Conservation (phyloP, 2,113 vertebrate genomes). For the Balaenoptera acutorostrata region DNA sequence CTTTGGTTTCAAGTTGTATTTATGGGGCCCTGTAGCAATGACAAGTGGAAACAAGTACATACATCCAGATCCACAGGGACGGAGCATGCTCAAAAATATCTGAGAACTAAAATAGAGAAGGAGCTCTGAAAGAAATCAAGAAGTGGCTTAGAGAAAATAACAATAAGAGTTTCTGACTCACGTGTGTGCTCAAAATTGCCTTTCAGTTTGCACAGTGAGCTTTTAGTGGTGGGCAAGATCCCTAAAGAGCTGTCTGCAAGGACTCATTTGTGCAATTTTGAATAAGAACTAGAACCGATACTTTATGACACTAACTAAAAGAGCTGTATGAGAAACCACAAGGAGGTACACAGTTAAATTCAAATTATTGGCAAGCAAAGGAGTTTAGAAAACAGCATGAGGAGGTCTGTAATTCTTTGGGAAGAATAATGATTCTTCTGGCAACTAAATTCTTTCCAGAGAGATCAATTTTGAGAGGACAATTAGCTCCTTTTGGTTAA, state of each 20-base stretch:
- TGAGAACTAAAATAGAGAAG: not conserved
- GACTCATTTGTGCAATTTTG: not conserved
- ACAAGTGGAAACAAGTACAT: not conserved
- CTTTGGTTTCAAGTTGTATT: not conserved
- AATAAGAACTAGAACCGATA: constrained; percentile 34
- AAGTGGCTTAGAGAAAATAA: not conserved
- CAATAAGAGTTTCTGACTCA: not conserved
- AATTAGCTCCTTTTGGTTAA: not conserved
- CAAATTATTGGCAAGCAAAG: constrained; percentile 33
- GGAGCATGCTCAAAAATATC: not conserved
- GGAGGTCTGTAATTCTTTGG: not conserved
- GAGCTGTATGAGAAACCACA: constrained; percentile 44
- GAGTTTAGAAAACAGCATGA: constrained; percentile 39
- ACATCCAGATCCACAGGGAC: not conserved
- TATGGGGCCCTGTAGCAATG: not conserved
- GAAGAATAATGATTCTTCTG: constrained; percentile 18
- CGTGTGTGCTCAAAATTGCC: not conserved
- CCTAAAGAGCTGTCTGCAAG: not conserved
- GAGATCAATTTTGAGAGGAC: constrained; percentile 7
- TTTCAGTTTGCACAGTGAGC: not conserved
- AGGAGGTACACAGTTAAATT: constrained; percentile 7
- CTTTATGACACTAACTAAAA: constrained; percentile 14
- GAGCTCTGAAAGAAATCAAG: not conserved
- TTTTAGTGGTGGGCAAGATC: not conserved
- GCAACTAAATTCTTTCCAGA: constrained; percentile 21